Conservation (phyloP, 2,888 invertebrate genomes). For the Caenorhabditis sulstoni region DNA sequence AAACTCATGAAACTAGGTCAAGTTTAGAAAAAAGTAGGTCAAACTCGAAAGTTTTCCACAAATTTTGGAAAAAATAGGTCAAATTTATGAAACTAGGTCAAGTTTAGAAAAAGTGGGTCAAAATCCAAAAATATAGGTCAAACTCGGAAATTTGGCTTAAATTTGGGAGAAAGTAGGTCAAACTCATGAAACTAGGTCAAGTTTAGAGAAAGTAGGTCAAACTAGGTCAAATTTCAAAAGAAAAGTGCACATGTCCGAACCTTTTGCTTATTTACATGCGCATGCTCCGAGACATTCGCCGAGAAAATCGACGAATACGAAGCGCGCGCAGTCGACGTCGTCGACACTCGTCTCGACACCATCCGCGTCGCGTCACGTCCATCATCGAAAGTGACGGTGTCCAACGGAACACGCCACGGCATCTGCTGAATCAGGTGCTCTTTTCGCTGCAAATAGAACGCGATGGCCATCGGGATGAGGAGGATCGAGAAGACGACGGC, state of each 20-base stretch:
- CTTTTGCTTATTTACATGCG: slow-evolving; percentile 35
- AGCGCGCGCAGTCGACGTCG: slow-evolving; percentile 45
- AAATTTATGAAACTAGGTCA: too few species aligned
- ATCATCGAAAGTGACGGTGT: slow-evolving; percentile 53
- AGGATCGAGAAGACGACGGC: slow-evolving; percentile 55
- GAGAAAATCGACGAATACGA: slow-evolving; percentile 50
- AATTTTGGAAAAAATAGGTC: too few species aligned
- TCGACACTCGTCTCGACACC: slow-evolving; percentile 49
- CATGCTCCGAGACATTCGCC: slow-evolving; percentile 46
- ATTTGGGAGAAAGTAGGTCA: too few species aligned
- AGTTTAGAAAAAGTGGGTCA: too few species aligned
- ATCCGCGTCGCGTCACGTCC: slow-evolving; percentile 1
- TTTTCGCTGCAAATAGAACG: slow-evolving; percentile 68
- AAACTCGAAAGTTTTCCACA: too few species aligned
- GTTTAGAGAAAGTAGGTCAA: too few species aligned
- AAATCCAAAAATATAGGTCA: too few species aligned
- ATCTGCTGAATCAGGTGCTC: slow-evolving; percentile 66
- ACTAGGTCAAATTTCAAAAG: too few species aligned
- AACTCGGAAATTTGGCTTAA: too few species aligned
- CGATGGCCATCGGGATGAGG: slow-evolving; percentile 59
- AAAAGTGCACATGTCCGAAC: too few species aligned
- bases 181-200: too few species aligned
- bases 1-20: too few species aligned
- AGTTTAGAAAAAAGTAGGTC: not conserved
- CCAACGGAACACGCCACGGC: slow-evolving; percentile 69